Conservation (phyloP, 2,888 invertebrate species). For the Drosophila diplacantha region DNA sequence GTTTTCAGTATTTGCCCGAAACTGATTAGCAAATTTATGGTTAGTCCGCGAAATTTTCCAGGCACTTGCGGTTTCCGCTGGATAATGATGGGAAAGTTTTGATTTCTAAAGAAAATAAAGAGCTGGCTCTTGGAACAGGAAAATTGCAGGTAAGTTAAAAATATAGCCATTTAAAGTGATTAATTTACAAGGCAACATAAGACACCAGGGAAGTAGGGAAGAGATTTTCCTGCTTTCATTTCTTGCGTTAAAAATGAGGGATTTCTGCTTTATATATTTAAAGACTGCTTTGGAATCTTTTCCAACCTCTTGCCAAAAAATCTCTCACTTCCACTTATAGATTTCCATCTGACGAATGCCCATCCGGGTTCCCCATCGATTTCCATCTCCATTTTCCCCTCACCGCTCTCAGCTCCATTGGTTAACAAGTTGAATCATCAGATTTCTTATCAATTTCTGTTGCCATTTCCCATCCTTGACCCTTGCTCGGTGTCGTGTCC, state of each 20-base stretch:
- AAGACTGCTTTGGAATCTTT: neutral
- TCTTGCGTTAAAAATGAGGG: accelerated
- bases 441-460: conserved; percentile 51
- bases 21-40: conserved; percentile 19
- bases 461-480: conserved; percentile 30
- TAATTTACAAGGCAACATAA: no score
- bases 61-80: neutral
- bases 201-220: no score
- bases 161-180: no score
- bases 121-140: no score
- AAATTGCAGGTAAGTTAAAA: no score
- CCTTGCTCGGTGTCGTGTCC: conserved; percentile 23
- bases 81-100: neutral
- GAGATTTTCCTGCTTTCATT: no score
- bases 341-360: conserved; percentile 13
- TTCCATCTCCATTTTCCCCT: conserved; percentile 4
- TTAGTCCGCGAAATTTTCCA: conserved; percentile 16
- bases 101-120: neutral
- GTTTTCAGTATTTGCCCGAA: conserved; percentile 3
- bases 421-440: conserved; percentile 29
- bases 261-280: neutral
- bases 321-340: neutral
- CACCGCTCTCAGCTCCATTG: conserved; percentile 1
- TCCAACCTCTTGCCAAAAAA: neutral
- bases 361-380: conserved; percentile 19